These are phyloP conservation scores for Rhinichthys osculus DNA, from an alignment of 2,797 vertebrate species.

Conservation along the genomic window DNA sequence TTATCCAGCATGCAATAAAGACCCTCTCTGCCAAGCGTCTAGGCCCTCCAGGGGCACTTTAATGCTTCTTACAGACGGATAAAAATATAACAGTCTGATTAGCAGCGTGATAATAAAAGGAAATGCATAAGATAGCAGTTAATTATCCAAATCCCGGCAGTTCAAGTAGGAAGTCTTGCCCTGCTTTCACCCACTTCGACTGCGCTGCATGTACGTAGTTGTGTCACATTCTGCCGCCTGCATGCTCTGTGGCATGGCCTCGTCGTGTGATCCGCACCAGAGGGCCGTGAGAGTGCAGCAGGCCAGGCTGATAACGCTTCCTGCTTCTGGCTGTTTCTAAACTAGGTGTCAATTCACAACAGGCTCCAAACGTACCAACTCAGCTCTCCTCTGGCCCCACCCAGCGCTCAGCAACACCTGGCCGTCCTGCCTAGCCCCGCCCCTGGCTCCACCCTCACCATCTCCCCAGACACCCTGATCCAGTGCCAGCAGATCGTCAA, in stretches of 20 bases:
- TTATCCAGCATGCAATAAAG: conserved; percentile 7
- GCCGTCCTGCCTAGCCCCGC: conserved; percentile 80
- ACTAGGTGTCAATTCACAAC: conserved; percentile 99
- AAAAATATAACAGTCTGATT: conserved; percentile 32
- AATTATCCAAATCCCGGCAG: conserved; percentile 11
- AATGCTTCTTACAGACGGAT: conserved; percentile 4
- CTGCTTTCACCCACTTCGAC: neutral
- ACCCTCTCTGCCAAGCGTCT: neutral
- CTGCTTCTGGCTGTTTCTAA: conserved; percentile 99
- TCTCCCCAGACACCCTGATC: conserved; percentile 87
- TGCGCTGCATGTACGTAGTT: neutral
- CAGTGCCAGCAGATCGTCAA: conserved; percentile 99
- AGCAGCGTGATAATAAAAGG: neutral
- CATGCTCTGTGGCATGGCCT: conserved; percentile 73
- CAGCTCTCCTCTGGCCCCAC: conserved; percentile 86
- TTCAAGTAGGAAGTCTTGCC: neutral
- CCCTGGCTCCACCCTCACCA: conserved; percentile 78
- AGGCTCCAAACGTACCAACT: conserved; percentile 99
- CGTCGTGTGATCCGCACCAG: conserved; percentile 68
- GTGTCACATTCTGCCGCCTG: conserved; percentile 45
- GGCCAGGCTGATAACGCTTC: conserved; percentile 98
- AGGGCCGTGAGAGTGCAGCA: conserved; percentile 80
- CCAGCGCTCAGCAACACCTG: conserved; percentile 84
- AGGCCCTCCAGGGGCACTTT: conserved; percentile 4
- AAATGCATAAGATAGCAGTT: conserved; percentile 6